Evolutionary conservation across 2,797 vertebrate genomes (phyloP).

Genomic region (Alcedo quadribrachys): DNA sequence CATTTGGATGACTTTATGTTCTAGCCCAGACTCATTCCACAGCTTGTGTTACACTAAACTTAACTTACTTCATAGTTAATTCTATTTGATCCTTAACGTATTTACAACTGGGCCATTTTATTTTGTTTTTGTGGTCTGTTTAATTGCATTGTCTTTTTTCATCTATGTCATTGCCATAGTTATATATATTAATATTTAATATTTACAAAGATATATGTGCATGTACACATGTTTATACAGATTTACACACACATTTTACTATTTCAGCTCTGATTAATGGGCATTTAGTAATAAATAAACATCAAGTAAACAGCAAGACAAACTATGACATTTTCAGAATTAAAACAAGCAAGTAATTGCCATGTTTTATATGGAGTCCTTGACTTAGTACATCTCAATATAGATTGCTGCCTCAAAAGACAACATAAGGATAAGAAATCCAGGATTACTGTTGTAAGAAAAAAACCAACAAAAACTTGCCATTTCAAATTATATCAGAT

Average conservation of each 20-base stretch:
- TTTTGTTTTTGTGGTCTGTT: background rate
- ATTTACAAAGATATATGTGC: background rate
- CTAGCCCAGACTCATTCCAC: constrained; percentile 67
- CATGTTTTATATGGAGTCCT: background rate
- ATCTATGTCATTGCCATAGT: background rate
- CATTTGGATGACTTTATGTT: constrained; percentile 70
- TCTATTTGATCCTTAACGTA: background rate
- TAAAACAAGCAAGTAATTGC: background rate
- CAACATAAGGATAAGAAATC: background rate
- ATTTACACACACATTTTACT: background rate
- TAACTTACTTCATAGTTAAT: constrained; percentile 60
- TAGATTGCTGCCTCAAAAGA: background rate
- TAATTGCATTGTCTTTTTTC: background rate
- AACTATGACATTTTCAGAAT: background rate
- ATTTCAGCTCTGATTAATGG: background rate
- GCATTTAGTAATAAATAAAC: background rate
- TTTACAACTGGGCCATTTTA: background rate
- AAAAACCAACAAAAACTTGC: background rate
- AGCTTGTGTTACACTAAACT: constrained; percentile 56
- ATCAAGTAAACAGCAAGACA: background rate
- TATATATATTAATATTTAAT: background rate
- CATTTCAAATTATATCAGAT: background rate
- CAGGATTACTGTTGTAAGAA: background rate
- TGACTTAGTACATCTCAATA: background rate
- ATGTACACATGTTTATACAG: background rate